These are phyloP conservation scores for Chiloscyllium plagiosum DNA, from an alignment of 2,113 vertebrate species.

Conservation along the genomic window DNA sequence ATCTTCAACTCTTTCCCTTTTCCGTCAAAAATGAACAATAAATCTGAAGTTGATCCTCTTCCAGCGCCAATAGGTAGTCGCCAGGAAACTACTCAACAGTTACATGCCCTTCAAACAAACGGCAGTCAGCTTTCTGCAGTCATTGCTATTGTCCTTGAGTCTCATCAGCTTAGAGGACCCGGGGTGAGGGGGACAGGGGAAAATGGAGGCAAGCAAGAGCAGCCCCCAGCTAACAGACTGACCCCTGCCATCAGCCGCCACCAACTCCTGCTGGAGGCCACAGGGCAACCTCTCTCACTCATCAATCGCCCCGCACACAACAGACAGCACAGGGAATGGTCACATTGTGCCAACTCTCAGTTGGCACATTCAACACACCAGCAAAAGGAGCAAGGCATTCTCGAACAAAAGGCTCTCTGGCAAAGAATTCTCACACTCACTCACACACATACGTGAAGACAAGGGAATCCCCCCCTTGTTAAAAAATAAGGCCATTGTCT, in stretches of 20 bases:
- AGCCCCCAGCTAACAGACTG: background rate
- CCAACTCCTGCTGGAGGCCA: background rate
- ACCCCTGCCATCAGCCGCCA: background rate
- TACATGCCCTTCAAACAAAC: background rate
- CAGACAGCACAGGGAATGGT: too few relatives aligned
- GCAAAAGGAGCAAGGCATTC: background rate
- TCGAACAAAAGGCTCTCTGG: background rate
- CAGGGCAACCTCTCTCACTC: background rate
- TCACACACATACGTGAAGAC: background rate
- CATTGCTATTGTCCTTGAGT: conserved; percentile 21
- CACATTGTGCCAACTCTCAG: background rate
- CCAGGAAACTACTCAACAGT: background rate
- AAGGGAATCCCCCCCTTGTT: background rate
- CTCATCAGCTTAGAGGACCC: background rate
- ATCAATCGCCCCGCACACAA: background rate
- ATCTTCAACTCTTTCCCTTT: background rate
- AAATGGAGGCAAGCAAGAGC: background rate
- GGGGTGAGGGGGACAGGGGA: background rate
- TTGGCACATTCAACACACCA: background rate
- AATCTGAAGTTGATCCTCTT: background rate
- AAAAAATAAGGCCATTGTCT: background rate
- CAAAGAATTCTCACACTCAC: background rate
- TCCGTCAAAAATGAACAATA: background rate
- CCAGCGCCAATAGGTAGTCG: background rate
- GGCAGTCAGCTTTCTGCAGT: background rate